Evolutionary conservation across 2,113 vertebrate species (phyloP), one percentile per base, ranked within the genome.

Genomic region (Acinonyx jubatus): DNA sequence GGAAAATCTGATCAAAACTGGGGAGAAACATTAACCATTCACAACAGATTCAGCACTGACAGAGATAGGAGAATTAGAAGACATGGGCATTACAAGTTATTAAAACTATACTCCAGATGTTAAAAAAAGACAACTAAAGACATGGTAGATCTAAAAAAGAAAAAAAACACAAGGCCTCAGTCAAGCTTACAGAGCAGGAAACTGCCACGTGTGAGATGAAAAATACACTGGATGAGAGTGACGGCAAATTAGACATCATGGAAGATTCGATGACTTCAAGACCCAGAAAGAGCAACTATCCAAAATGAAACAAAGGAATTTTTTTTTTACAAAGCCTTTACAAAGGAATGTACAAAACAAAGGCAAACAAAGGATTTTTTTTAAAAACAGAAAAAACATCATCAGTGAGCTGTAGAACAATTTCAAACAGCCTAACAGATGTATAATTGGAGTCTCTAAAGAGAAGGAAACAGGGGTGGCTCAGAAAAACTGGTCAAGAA

Each of bases 111-210:
- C 48, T 80, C 61, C 13, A 83, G n/a, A 69, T 78, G 15, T 88
- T 91, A 21, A 94, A 91, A 91, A 88, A 89, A 84, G 16, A 36
- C 87, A 87, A 86, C 8, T 65, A 82, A 93, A 83, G 21, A n/a
- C 25, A 95, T 38, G 9, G 10, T 38, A 73, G 19, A 52, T 21
- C 19, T n/a, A 79, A 52, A 33, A 52, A 52, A 29, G 16, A 21
- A 25, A 7, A 36, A 45, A 69, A 94, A 65, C 21, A 61, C 57
- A 88, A 45, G 19, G 21, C 90, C 33, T 33, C 57, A 90, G 14
- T 76, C 50, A 91, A 61, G 78, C 84, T 94, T 65, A 83, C 19
- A 83, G 55, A 65, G n/a, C 55, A 41, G 55, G 55, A 65, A 74
- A 55, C 8, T 50, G 65, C n/a, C 66, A 55, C 41, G 41, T 57